Conservation (phyloP, 2,888 invertebrate species). For the Dascillus cervinus region DNA sequence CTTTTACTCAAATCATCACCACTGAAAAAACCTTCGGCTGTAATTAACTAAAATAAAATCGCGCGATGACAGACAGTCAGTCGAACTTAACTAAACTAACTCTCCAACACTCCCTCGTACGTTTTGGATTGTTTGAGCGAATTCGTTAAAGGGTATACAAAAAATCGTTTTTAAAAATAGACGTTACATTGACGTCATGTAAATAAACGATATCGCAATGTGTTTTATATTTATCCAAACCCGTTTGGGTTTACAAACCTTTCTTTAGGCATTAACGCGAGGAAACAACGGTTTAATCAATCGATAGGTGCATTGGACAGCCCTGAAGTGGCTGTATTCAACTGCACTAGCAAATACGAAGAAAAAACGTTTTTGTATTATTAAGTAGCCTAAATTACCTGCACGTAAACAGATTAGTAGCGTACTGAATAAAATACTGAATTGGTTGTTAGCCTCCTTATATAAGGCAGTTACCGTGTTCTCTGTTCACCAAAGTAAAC, state of each 20-base stretch:
- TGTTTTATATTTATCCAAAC: too few relatives aligned
- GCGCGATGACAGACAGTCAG: too few relatives aligned
- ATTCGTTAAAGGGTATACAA: constrained; percentile 3
- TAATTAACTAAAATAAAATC: too few relatives aligned
- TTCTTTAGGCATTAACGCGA: background rate
- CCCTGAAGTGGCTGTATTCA: constrained; percentile 3
- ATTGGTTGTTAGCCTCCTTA: constrained; percentile 9
- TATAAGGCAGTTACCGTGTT: constrained; percentile 7
- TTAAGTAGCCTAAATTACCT: constrained; percentile 5
- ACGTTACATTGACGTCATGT: constrained; percentile 3
- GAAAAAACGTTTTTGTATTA: constrained; percentile 6
- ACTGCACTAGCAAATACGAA: too few relatives aligned
- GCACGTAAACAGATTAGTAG: background rate
- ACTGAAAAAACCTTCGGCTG: too few relatives aligned
- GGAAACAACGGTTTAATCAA: background rate
- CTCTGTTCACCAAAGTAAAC: background rate
- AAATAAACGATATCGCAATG: too few relatives aligned
- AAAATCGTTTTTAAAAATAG: constrained; percentile 6
- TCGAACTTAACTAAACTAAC: too few relatives aligned
- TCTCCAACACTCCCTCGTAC: constrained; percentile 7
- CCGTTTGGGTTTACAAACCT: too few relatives aligned
- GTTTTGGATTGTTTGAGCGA: constrained; percentile 7
- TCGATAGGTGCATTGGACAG: constrained; percentile 4
- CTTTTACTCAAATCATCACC: too few relatives aligned
- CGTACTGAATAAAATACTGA: constrained; percentile 1